Conservation (phyloP, 2,797 vertebrate species). For the Pempheris klunzingeri region DNA sequence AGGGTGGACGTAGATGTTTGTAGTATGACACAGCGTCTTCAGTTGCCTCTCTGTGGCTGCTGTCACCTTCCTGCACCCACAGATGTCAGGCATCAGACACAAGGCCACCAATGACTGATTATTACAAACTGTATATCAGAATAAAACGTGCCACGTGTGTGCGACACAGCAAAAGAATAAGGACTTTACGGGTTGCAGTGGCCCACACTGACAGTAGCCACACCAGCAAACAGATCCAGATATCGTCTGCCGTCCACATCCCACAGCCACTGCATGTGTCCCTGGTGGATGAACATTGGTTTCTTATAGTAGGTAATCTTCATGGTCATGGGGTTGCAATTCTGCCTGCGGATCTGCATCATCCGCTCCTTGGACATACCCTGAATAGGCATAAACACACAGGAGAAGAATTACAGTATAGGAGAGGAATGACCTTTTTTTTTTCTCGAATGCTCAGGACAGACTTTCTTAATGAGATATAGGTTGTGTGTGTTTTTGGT, state of each 20-base stretch:
- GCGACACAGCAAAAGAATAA: background rate
- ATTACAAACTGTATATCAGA: background rate
- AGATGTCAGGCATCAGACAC: background rate
- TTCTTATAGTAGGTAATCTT: conserved; percentile 88
- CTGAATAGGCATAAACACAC: conserved; percentile 58
- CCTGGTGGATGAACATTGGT: conserved; percentile 93
- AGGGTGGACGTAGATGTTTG: conserved; percentile 88
- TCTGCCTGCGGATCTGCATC: conserved; percentile 85
- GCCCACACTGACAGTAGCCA: conserved; percentile 93
- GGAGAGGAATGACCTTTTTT: no score
- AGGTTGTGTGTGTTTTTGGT: no score
- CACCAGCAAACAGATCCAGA: conserved; percentile 94
- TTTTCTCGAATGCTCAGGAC: no score
- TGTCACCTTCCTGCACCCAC: conserved; percentile 88
- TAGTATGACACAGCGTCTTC: conserved; percentile 91
- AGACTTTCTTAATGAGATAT: no score
- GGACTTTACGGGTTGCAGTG: conserved; percentile 95
- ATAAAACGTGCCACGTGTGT: no score
- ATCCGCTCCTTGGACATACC: conserved; percentile 86
- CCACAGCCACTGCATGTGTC: conserved; percentile 96
- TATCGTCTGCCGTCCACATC: conserved; percentile 92
- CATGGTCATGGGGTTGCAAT: conserved; percentile 82
- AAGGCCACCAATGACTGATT: background rate
- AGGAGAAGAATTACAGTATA: background rate
- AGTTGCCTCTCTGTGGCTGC: conserved; percentile 89